Evolutionary conservation across 2,797 vertebrate genomes (phyloP), one percentile per base, ranked within the genome.

Genomic region (Lacerta agilis): DNA sequence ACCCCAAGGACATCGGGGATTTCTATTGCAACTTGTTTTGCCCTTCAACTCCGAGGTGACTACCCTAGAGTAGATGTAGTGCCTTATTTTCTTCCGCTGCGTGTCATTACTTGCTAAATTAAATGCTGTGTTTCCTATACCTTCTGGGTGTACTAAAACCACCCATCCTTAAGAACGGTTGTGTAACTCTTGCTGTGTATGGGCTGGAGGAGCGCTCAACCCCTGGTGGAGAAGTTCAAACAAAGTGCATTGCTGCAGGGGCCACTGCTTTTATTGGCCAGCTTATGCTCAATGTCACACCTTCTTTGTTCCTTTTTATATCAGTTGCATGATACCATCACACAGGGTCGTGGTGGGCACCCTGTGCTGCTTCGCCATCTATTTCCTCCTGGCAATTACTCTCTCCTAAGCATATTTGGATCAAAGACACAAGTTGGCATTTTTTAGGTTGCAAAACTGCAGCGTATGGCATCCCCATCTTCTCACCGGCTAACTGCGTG

Each of bases 251-350:
- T 33, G 92, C 93, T 93, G 85, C 90, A 64, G 61, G 61, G 88
- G 91, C 94, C 95, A 89, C 86, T 86, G 86, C 36, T 94, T 94
- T 88, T 86, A 89, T 93, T 92, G 92, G 82, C 91, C 84, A 92
- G 73, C 90, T 81, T 88, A 80, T 90, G 92, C 92, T 79, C 89
- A 41, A 82, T 93, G 91, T 94, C 92, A 92, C 91, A 93, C 92
- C 87, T 94, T 81, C 20, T 80, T 66, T 45, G 49, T 36, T 90
- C 61, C 81, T 88, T 0, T 93, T 83, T 80, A 83, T 0, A 0
- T 90, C 90, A 84, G 2, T 0, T 0, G 83, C 86, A 20, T 92
- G 92, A 87, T 89, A 41, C 87, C 85, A 86, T 86, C 82, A 83
- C 41, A 4, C 61, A 38, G 86, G 88, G 84, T 89, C 67, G 82